Base-by-base conservation (phyloP, 2,113 vertebrate genomes). In the Archilochus colubris region DNA sequence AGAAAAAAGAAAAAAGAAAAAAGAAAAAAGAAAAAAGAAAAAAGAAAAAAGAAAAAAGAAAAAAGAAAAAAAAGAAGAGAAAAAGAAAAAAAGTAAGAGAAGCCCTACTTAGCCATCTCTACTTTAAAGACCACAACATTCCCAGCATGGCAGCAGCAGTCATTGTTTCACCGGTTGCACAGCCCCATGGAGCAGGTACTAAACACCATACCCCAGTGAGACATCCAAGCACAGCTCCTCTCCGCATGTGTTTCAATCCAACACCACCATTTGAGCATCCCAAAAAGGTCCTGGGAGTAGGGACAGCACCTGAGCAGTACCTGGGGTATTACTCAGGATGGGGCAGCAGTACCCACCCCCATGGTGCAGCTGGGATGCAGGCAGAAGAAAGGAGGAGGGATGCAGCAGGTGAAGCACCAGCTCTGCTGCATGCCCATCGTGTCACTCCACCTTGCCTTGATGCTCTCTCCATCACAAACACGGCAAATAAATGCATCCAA, bases 361-460 rank as follows among this genome's bases (percentile, higher is more conserved):
- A 0, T 6, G 5, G 25, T 2, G 0, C 3, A 1, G 44, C 8
- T 18, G 24, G 10, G 53, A 64, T 5, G 1, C 0, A 3, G 27
- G 44, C 3, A 27, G 43, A 1, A 4, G 11, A 43, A 81, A 59
- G 23, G 7, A 13, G 40, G 40, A 40, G 40, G 40, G 40, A 40
- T 40, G 40, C 40, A 53, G n/a, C 28, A 73, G 72, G 50, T 6
- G 28, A 68, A 12, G 25, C 44, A 11, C 38, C 31, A 48, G 50
- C 58, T 14, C 15, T 44, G 28, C 50, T 4, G 5, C 36, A 7
- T 5, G 13, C 10, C 38, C 14, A 31, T 50, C 48, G 17, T 0
- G 5, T 48, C 59, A 30, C 30, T 4, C 51, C 2, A 3, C 9
- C 21, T 53, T 61, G 64, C 31, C 31, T 76, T 5, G 40, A 13